These are phyloP conservation scores for Rhynchopsitta pachyrhyncha DNA, from an alignment of 2,113 vertebrate genomes.

Conservation along the genomic window DNA sequence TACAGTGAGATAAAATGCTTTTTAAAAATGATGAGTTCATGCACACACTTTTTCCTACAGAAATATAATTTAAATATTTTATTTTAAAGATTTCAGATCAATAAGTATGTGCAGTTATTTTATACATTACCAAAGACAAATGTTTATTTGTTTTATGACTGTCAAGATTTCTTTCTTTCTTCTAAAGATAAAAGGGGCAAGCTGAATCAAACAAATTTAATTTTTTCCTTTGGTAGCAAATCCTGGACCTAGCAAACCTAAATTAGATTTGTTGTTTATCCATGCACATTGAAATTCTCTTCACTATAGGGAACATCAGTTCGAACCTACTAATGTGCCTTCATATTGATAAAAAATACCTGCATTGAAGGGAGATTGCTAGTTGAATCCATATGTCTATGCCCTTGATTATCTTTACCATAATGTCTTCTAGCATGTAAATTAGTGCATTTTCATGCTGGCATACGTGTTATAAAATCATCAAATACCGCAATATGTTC, in stretches of 20 bases:
- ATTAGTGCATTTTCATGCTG: conserved; percentile 32
- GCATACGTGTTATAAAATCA: background rate
- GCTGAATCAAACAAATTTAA: conserved; percentile 13
- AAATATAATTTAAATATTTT: conserved; percentile 65
- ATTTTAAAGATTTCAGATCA: conserved; percentile 71
- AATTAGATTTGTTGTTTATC: background rate
- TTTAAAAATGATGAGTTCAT: conserved; percentile 56
- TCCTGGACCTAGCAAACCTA: background rate
- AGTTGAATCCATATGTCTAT: background rate
- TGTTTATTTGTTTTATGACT: background rate
- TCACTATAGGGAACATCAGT: background rate
- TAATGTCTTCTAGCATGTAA: conserved; percentile 3
- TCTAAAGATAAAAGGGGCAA: background rate
- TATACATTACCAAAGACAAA: conserved; percentile 39
- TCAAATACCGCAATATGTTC: background rate
- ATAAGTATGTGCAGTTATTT: conserved; percentile 51
- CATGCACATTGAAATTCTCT: background rate
- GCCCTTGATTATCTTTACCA: conserved; percentile 5
- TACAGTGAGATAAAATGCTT: conserved; percentile 68
- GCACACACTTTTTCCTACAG: conserved; percentile 40
- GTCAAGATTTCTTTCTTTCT: conserved; percentile 13
- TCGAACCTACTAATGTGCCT: background rate
- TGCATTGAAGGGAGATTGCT: background rate
- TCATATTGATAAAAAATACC: background rate
- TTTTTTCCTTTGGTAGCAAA: conserved; percentile 36